Percentiles rank a stretch among this genome's conserved stretches.
These are phyloP conservation scores for Enteromius fasciolatus DNA, from an alignment of 2,797 vertebrate species.

Conservation along the genomic window DNA sequence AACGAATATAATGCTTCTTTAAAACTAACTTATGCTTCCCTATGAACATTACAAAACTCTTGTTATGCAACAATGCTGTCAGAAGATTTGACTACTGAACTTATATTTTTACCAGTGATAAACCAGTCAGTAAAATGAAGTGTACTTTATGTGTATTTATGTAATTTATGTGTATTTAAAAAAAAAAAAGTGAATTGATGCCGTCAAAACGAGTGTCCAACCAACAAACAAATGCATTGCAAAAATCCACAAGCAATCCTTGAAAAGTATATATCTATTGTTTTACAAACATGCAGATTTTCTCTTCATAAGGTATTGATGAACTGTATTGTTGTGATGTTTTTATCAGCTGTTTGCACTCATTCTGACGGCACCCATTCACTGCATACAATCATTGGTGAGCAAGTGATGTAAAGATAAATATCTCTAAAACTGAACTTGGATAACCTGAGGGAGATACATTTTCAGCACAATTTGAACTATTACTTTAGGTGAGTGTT, in stretches of 20 bases:
- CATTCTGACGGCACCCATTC: neutral
- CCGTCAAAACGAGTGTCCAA: neutral
- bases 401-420: neutral
- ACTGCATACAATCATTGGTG: neutral
- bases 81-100: neutral
- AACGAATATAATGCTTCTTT: neutral
- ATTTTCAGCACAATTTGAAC: neutral
- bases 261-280: neutral
- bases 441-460: neutral
- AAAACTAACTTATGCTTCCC: constrained; percentile 34
- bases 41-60: constrained; percentile 27
- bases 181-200: neutral
- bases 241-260: neutral
- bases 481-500: neutral
- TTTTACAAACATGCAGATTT: neutral
- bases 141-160: neutral
- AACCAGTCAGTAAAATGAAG: neutral
- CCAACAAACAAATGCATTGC: neutral
- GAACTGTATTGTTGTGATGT: neutral
- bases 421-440: neutral
- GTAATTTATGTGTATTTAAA: no score
- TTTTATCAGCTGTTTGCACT: neutral
- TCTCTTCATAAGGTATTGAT: neutral
- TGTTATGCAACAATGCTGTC: constrained; percentile 28
- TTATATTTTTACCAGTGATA: neutral